phyloP scores from a whole-genome alignment of 2,888 invertebrate genomes.

The Myathropa florea region DNA sequence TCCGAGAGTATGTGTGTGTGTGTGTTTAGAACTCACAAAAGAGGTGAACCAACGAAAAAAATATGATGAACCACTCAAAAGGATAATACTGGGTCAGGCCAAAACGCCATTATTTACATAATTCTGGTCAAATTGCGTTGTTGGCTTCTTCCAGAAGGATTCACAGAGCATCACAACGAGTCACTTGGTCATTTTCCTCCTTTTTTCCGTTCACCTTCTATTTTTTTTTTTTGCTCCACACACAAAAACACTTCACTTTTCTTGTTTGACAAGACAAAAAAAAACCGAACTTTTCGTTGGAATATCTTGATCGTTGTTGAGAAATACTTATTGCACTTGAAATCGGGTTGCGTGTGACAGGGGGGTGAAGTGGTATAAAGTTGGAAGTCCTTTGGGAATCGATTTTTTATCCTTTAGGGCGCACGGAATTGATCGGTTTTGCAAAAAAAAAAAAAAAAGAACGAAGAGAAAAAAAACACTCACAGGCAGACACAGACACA shows the following conservation, averaged over 20 bases:
- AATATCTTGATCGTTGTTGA: constrained; percentile 38
- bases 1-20: not conserved
- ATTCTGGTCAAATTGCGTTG: constrained; percentile 30
- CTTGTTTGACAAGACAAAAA: constrained; percentile 5
- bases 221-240: not conserved
- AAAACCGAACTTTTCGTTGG: constrained; percentile 20
- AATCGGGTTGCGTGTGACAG: not conserved
- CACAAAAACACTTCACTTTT: not conserved
- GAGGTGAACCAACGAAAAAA: constrained; percentile 3
- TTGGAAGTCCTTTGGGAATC: constrained; percentile 66
- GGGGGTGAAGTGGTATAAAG: not conserved
- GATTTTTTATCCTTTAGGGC: constrained; percentile 68
- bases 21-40: not conserved
- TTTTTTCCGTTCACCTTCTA: not conserved
- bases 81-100: constrained; percentile 59
- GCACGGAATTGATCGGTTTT: constrained; percentile 61
- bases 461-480: not conserved
- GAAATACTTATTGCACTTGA: constrained; percentile 29
- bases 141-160: constrained; percentile 9
- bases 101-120: constrained; percentile 69
- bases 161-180: constrained; percentile 30
- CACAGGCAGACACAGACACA: constrained; percentile 6
- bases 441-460: constrained; percentile 31
- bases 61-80: constrained; percentile 31
- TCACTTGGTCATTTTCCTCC: constrained; percentile 1